phyloP scores from a whole-genome alignment of 2,888 invertebrate species.

The Tuberolachnus salignus region DNA sequence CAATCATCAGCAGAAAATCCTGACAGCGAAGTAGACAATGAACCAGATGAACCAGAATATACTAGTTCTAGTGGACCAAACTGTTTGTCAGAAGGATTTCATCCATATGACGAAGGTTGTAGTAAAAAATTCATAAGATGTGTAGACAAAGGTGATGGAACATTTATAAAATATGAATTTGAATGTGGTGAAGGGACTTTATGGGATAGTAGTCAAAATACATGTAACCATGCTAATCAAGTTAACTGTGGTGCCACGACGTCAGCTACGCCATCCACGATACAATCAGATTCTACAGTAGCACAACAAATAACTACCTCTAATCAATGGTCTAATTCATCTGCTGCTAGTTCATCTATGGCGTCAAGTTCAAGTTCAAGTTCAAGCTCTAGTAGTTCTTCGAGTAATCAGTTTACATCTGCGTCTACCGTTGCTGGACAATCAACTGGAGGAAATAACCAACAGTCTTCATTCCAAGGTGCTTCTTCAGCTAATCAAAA shows the following conservation, averaged over 20 bases:
- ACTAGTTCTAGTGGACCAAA: constrained; percentile 34
- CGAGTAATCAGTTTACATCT: constrained; percentile 56
- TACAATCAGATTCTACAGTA: constrained; percentile 59
- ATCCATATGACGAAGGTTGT: constrained; percentile 60
- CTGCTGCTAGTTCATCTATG: constrained; percentile 59
- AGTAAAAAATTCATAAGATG: constrained; percentile 60
- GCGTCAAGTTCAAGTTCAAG: constrained; percentile 59
- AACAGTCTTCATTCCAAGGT: constrained; percentile 49
- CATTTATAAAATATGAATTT: constrained; percentile 73
- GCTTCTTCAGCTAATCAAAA: constrained; percentile 42
- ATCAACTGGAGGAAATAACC: constrained; percentile 57
- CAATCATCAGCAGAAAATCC: constrained; percentile 32
- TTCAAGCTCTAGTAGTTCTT: constrained; percentile 59
- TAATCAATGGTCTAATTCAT: constrained; percentile 41
- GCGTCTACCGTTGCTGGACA: constrained; percentile 56
- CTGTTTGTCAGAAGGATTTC: constrained; percentile 61
- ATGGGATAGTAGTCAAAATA: constrained; percentile 73
- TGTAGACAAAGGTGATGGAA: constrained; percentile 62
- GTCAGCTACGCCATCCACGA: constrained; percentile 57
- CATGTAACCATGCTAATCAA: constrained; percentile 74
- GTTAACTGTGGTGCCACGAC: constrained; percentile 24
- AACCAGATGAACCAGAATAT: constrained; percentile 57
- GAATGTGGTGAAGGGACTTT: constrained; percentile 77
- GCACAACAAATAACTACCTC: constrained; percentile 58
- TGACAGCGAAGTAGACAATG: constrained; percentile 38